A percentile compares a stretch with the other conserved stretches of the same genome.
These are phyloP conservation scores for pig (Sus scrofa) DNA, from an alignment of 2,113 vertebrate genomes.

Conservation along the genomic window DNA sequence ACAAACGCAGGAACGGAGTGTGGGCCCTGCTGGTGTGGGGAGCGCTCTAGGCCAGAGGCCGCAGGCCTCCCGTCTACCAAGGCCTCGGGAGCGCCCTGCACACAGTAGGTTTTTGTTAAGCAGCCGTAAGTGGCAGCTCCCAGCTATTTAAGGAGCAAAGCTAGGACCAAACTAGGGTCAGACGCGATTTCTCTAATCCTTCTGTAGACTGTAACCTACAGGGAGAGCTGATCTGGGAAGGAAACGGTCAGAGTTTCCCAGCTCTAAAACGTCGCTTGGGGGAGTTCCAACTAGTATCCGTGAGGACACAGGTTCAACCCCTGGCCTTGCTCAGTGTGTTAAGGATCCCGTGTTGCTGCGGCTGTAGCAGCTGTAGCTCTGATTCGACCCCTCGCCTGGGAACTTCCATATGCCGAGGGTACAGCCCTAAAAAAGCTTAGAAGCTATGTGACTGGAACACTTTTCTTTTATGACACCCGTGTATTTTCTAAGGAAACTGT, in stretches of 20 bases:
- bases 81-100: background rate
- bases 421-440: background rate
- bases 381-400: too few species aligned
- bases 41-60: background rate
- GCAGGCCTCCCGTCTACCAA: background rate
- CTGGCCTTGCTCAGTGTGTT: too few species aligned
- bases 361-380: too few species aligned
- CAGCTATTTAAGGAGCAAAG: background rate
- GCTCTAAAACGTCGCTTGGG: background rate
- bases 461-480: background rate
- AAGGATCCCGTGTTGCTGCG: too few species aligned
- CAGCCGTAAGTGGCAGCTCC: background rate
- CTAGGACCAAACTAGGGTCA: background rate
- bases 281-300: too few species aligned
- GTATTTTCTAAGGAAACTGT: background rate
- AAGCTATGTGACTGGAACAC: background rate
- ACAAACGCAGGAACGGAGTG: accelerated
- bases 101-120: too few species aligned
- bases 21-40: background rate
- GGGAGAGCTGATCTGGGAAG: background rate
- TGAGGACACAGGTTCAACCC: too few species aligned
- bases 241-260: background rate
- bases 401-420: too few species aligned
- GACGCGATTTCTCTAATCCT: background rate
- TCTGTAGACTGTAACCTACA: background rate